phyloP scores from a whole-genome alignment of 2,888 invertebrate species.

The Drosophila villosipedis region DNA sequence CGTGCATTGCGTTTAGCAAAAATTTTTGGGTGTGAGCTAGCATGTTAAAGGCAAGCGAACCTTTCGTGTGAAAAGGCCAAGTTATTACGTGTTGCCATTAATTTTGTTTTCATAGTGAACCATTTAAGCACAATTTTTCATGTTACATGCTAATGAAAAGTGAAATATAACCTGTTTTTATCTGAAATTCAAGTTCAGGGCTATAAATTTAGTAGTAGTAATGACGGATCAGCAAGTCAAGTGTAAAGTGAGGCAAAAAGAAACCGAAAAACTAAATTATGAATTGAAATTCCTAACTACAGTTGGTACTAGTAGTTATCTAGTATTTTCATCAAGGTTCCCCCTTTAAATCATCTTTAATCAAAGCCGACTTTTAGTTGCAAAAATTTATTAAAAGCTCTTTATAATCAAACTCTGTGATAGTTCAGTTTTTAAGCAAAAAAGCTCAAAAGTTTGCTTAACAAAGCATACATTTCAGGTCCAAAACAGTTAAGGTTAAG shows the following conservation, averaged over 20 bases:
- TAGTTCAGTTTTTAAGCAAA: neutral
- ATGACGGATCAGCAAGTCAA: neutral
- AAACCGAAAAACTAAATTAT: neutral
- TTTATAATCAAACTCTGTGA: neutral
- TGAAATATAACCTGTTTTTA: slow-evolving; percentile 32
- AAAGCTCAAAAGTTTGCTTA: slow-evolving; percentile 4
- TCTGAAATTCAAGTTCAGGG: slow-evolving; percentile 45
- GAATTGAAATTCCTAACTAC: neutral
- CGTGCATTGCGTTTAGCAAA: slow-evolving; percentile 11
- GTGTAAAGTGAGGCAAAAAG: neutral
- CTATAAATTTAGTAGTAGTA: neutral
- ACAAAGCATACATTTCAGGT: slow-evolving; percentile 28
- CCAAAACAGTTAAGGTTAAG: slow-evolving; percentile 28
- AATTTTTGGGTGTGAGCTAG: slow-evolving; percentile 2
- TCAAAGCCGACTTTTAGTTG: neutral
- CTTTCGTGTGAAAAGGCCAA: slow-evolving; percentile 22
- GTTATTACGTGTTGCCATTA: slow-evolving; percentile 30
- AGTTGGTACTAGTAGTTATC: neutral
- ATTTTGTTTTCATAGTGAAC: neutral
- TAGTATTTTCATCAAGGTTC: neutral
- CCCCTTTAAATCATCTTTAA: neutral
- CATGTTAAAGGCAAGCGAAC: slow-evolving; percentile 1
- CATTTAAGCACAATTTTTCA: slow-evolving; percentile 23
- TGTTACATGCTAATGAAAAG: slow-evolving; percentile 50
- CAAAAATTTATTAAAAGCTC: neutral